Evolutionary conservation across 2,797 vertebrate species (phyloP).

Genomic region (Pangasius krempfi): DNA sequence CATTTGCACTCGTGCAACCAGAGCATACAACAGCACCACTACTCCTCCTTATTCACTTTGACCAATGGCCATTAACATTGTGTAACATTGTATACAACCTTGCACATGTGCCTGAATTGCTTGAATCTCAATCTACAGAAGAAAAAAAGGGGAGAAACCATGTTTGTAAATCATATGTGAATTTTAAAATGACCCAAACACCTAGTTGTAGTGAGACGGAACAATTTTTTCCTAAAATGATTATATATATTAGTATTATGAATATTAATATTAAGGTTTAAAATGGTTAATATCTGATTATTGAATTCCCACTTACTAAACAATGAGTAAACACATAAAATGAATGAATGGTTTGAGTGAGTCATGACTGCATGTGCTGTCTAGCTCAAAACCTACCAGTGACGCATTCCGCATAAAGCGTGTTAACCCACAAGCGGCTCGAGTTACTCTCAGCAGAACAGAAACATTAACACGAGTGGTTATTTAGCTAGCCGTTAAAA

Average conservation of each 20-base stretch:
- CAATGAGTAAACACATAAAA: background rate
- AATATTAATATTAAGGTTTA: background rate
- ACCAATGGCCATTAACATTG: background rate
- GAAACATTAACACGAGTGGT: background rate
- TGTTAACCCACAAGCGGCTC: background rate
- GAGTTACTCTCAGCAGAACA: background rate
- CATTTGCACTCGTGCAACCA: too few relatives aligned
- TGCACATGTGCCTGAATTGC: background rate
- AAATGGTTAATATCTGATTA: background rate
- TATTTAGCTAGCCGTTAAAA: background rate
- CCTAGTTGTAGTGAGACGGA: background rate
- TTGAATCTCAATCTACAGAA: background rate
- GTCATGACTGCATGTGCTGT: conserved; percentile 8
- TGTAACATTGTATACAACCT: background rate
- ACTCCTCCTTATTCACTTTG: background rate
- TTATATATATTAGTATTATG: background rate
- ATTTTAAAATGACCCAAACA: background rate
- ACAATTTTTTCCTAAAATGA: background rate
- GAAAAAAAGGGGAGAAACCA: background rate
- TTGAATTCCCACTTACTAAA: background rate
- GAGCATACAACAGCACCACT: background rate
- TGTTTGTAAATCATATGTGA: background rate
- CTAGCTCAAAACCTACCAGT: background rate
- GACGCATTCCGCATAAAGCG: background rate
- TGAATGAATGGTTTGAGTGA: background rate